Evolutionary conservation across 2,113 vertebrate genomes (phyloP).

Genomic region (Chloropsis hardwickii): DNA sequence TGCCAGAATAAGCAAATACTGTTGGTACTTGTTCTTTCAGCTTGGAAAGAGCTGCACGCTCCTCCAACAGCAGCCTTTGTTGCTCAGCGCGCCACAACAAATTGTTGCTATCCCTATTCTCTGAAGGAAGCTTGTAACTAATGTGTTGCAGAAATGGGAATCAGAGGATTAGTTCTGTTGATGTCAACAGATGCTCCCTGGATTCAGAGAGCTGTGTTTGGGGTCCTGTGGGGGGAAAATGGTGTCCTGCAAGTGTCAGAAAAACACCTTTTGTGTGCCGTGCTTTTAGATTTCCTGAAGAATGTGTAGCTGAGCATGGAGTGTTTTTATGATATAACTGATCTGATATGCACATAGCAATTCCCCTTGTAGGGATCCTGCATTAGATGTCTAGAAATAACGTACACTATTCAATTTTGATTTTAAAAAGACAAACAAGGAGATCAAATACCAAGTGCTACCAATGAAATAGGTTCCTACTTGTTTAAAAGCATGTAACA

Average conservation of each 20-base stretch:
- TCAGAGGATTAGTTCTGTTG: neutral
- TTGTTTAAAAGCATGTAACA: neutral
- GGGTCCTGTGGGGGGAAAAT: neutral
- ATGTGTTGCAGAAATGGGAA: neutral
- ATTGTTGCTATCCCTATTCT: neutral
- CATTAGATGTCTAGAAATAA: neutral
- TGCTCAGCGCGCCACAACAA: neutral
- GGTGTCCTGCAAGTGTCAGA: neutral
- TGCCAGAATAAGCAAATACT: constrained; percentile 47
- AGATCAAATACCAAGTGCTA: neutral
- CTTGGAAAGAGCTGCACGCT: neutral
- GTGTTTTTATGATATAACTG: neutral
- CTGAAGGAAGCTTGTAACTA: neutral
- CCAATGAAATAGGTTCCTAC: neutral
- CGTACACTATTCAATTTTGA: neutral
- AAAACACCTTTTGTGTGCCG: neutral
- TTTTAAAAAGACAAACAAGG: neutral
- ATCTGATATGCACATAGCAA: neutral
- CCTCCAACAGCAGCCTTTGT: neutral
- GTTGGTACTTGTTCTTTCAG: constrained; percentile 20
- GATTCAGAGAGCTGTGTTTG: neutral
- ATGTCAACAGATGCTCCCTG: neutral
- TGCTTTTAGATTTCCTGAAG: neutral
- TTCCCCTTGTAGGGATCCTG: neutral
- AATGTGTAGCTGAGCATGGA: neutral